A percentile compares a stretch with the other conserved stretches of the same genome.
These are phyloP conservation scores for Kradibia gibbosae DNA, from an alignment of 1,140 invertebrate species.

Conservation along the genomic window DNA sequence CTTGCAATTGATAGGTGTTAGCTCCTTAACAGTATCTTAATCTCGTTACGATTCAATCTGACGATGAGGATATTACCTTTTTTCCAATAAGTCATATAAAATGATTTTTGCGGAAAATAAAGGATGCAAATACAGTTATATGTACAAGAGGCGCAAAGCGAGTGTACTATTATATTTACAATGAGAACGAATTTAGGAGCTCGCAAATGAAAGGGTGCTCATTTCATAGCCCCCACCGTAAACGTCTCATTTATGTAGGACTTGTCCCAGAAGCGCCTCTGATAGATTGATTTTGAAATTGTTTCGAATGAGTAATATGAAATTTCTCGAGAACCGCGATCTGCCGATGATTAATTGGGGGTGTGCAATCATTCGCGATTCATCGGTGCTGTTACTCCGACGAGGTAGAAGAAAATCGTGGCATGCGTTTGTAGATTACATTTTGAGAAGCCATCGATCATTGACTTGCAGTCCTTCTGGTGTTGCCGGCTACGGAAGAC, in stretches of 20 bases:
- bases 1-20: neutral
- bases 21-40: neutral
- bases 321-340: constrained; percentile 18
- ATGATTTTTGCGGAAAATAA: neutral
- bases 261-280: neutral
- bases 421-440: constrained; percentile 56
- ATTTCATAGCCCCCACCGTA: no score
- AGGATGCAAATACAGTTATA: neutral
- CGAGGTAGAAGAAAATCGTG: neutral
- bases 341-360: constrained; percentile 60
- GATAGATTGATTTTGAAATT: constrained; percentile 44
- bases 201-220: no score
- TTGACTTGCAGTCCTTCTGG: constrained; percentile 16
- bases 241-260: neutral
- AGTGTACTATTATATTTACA: neutral
- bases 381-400: constrained; percentile 55
- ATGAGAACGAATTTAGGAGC: no score
- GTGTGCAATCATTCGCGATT: constrained; percentile 60
- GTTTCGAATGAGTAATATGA: constrained; percentile 1
- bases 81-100: neutral
- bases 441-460: constrained; percentile 61
- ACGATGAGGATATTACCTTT: neutral
- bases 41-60: neutral
- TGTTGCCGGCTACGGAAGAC: neutral
- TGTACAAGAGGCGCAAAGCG: neutral